These are phyloP conservation scores for Romanogobio albipinnatus DNA, from an alignment of 2,113 vertebrate species.

Conservation along the genomic window DNA sequence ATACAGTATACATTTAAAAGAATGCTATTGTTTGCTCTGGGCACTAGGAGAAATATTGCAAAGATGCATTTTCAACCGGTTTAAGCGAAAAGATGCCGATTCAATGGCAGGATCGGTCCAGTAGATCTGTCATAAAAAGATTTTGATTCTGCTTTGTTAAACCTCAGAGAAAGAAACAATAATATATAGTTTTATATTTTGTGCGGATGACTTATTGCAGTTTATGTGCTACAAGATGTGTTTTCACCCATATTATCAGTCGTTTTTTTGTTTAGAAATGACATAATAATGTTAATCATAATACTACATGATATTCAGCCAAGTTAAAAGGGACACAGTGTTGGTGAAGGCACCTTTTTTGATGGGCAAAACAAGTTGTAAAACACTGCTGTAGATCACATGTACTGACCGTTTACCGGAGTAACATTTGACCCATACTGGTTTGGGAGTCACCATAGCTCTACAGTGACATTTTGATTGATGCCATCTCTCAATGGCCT, in stretches of 20 bases:
- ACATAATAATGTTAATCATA: background rate
- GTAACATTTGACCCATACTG: background rate
- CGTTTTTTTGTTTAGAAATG: background rate
- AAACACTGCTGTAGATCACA: background rate
- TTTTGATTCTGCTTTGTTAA: background rate
- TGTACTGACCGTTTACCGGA: background rate
- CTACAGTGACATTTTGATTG: conserved; percentile 17
- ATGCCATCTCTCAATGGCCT: conserved; percentile 16
- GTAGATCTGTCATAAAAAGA: background rate
- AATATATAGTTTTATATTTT: background rate
- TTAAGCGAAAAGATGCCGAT: background rate
- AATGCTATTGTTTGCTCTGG: background rate
- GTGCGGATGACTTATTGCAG: background rate
- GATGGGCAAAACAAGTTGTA: background rate
- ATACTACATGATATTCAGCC: background rate
- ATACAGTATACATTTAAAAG: background rate
- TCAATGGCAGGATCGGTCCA: background rate
- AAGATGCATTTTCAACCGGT: background rate
- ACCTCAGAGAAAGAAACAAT: background rate
- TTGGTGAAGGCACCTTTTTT: background rate
- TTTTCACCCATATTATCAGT: background rate
- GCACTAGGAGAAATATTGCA: background rate
- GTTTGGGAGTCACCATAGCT: conserved; percentile 16
- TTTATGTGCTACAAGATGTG: background rate
- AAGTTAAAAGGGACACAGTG: background rate